phyloP scores from a whole-genome alignment of 35 echinoderm and acorn worm species.

The Lytechinus pictus region DNA sequence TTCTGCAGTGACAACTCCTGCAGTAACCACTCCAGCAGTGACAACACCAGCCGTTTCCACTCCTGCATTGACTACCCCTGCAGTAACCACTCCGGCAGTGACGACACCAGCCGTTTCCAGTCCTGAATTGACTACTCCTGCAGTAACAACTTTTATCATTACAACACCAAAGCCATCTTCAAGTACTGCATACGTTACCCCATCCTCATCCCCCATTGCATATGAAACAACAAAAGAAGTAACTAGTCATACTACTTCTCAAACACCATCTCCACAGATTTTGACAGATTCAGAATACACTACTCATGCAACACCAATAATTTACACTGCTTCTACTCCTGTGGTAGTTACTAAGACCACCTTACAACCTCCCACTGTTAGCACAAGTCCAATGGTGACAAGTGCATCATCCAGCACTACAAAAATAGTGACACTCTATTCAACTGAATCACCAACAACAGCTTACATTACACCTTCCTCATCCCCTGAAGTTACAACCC shows the following conservation, averaged over 20 bases:
- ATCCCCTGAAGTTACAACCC: not conserved
- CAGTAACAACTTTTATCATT: too few relatives aligned
- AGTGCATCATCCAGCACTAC: not conserved
- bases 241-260: not conserved
- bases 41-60: not conserved
- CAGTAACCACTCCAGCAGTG: too few relatives aligned
- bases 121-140: too few relatives aligned
- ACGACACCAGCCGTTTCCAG: too few relatives aligned
- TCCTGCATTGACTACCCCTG: too few relatives aligned
- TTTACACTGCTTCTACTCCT: conserved; percentile 21
- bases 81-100: too few relatives aligned
- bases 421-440: not conserved
- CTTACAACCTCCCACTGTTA: conserved; percentile 33
- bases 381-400: not conserved
- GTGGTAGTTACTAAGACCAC: conserved; percentile 11
- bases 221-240: too few relatives aligned
- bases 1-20: too few relatives aligned
- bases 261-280: not conserved
- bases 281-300: not conserved
- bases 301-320: not conserved
- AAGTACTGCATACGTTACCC: conserved; percentile 21
- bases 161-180: not conserved
- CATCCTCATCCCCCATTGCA: too few relatives aligned
- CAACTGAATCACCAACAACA: too few relatives aligned
- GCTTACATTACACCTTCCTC: not conserved